These are phyloP conservation scores for Cosmopolites sordidus DNA, from an alignment of 2,888 invertebrate species.

Conservation along the genomic window DNA sequence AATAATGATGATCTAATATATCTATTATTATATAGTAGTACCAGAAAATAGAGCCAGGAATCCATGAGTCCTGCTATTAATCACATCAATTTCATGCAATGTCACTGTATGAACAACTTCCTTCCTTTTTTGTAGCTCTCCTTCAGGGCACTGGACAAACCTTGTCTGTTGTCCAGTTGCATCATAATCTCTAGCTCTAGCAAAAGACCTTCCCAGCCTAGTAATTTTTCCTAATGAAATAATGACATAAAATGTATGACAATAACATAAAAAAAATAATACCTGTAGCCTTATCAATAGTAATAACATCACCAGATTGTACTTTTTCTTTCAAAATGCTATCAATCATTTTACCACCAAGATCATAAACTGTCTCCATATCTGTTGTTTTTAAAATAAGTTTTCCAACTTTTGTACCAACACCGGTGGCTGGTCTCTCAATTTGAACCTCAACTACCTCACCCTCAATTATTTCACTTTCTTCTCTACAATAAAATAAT, in stretches of 20 bases:
- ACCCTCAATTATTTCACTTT: constrained; percentile 97
- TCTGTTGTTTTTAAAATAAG: constrained; percentile 97
- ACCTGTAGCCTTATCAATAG: constrained; percentile 97
- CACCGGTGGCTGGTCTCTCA: constrained; percentile 88
- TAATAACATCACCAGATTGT: constrained; percentile 93
- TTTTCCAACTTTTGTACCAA: constrained; percentile 85
- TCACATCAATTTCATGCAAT: constrained; percentile 98
- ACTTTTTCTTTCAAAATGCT: constrained; percentile 94
- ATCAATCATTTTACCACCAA: constrained; percentile 98
- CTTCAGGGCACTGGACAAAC: constrained; percentile 98
- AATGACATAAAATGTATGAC: not conserved
- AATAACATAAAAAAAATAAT: not conserved
- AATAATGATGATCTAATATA: not conserved
- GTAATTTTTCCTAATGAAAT: constrained; percentile 43
- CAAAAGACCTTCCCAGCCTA: constrained; percentile 86
- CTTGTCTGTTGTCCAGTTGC: constrained; percentile 81
- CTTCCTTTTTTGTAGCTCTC: constrained; percentile 95
- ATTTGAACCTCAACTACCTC: constrained; percentile 98
- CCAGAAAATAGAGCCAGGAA: constrained; percentile 96
- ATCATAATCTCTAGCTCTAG: constrained; percentile 94
- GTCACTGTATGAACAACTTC: constrained; percentile 98
- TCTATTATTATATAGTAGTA: constrained; percentile 19
- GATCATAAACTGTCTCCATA: constrained; percentile 99
- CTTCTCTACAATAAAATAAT: constrained; percentile 63
- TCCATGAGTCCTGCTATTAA: constrained; percentile 96